phyloP scores from a whole-genome alignment of 2,113 vertebrate species.

The Solea solea region DNA sequence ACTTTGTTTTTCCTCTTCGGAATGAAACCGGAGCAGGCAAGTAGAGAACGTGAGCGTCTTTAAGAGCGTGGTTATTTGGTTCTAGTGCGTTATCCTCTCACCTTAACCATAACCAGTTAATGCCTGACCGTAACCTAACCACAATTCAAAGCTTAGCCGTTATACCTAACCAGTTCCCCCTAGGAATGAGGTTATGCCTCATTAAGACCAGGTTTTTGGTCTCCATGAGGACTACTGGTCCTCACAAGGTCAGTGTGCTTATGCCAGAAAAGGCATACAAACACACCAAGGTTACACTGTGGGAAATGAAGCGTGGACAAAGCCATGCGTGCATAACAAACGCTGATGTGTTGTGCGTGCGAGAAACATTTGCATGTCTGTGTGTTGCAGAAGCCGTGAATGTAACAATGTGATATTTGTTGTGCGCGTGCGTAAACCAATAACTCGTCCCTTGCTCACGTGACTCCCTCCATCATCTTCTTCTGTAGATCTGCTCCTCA shows the following conservation, averaged over 20 bases:
- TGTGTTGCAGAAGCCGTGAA: not conserved
- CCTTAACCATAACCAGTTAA: too few relatives aligned
- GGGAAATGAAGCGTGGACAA: constrained; percentile 52
- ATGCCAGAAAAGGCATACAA: too few relatives aligned
- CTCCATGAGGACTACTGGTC: too few relatives aligned
- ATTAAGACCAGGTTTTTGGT: too few relatives aligned
- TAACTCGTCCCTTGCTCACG: constrained; percentile 32
- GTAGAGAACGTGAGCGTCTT: not conserved
- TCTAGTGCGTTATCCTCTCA: too few relatives aligned
- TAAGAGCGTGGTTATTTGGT: not conserved
- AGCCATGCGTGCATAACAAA: constrained; percentile 8
- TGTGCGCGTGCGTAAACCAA: constrained; percentile 13
- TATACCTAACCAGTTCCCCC: too few relatives aligned
- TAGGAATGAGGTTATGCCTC: too few relatives aligned
- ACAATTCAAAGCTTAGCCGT: too few relatives aligned
- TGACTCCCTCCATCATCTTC: constrained; percentile 49
- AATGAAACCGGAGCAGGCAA: constrained; percentile 11
- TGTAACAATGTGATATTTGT: not conserved
- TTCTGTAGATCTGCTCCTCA: constrained; percentile 29
- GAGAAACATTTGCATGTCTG: not conserved
- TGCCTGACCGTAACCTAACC: too few relatives aligned
- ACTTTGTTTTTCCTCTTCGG: constrained; percentile 6
- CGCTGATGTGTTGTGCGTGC: constrained; percentile 4
- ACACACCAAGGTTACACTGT: constrained; percentile 2
- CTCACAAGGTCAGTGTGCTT: too few relatives aligned